Percentiles rank a stretch among this genome's conserved stretches.
Evolutionary conservation across 1,140 invertebrate species (phyloP).

Genomic region (Doryteuthis pealeii): DNA sequence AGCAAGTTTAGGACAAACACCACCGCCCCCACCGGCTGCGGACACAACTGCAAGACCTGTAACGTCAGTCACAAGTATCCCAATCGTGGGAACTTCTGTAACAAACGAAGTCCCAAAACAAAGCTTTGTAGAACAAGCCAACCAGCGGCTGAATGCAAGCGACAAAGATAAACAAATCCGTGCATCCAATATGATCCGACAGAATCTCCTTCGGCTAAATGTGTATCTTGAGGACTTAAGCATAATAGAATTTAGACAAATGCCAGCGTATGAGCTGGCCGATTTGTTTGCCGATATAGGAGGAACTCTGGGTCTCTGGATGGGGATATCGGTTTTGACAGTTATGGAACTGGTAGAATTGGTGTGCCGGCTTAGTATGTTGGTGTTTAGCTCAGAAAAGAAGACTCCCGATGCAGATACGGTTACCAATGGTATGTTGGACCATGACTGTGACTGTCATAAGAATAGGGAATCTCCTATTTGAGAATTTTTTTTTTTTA

Average conservation of each 20-base stretch:
- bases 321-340: conserved; percentile 55
- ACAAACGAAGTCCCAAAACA: neutral
- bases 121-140: neutral
- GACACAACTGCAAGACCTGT: neutral
- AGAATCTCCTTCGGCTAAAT: conserved; percentile 52
- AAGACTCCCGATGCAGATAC: conserved; percentile 29
- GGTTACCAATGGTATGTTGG: conserved; percentile 23
- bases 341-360: conserved; percentile 55
- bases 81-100: neutral
- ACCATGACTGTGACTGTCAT: conserved; percentile 19
- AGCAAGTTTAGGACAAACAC: neutral
- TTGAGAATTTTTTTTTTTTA: neutral
- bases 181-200: conserved; percentile 47
- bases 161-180: conserved; percentile 36
- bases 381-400: conserved; percentile 49
- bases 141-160: conserved; percentile 1
- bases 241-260: conserved; percentile 51
- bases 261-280: conserved; percentile 49
- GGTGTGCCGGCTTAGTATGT: conserved; percentile 39
- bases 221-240: conserved; percentile 53
- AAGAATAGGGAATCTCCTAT: conserved; percentile 17
- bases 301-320: conserved; percentile 54
- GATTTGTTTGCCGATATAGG: conserved; percentile 56
- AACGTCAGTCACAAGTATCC: neutral
- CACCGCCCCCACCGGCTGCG: neutral